These are phyloP conservation scores for Empidonax traillii DNA, from an alignment of 2,113 vertebrate species.

Conservation along the genomic window DNA sequence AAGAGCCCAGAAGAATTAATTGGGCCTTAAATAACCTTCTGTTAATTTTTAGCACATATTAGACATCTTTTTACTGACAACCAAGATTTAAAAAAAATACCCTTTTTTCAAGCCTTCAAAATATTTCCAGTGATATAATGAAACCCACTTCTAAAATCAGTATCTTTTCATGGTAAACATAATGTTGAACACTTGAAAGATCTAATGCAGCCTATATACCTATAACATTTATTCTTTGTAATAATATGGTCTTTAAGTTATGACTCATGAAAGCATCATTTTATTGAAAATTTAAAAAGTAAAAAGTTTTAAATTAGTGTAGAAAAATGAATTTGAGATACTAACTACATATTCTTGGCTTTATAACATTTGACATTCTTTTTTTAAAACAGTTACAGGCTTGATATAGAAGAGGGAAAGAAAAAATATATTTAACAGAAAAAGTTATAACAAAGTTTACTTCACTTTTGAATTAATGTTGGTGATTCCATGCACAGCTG, in stretches of 20 bases:
- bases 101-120: neutral
- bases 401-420: neutral
- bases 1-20: conserved; percentile 25
- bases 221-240: conserved; percentile 57
- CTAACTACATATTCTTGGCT: conserved; percentile 41
- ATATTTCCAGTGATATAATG: neutral
- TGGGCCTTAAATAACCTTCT: conserved; percentile 3
- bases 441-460: conserved; percentile 42
- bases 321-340: neutral
- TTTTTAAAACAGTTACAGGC: neutral
- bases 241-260: conserved; percentile 57
- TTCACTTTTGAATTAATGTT: conserved; percentile 1
- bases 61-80: neutral
- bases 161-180: conserved; percentile 8
- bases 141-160: conserved; percentile 7
- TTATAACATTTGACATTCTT: conserved; percentile 27
- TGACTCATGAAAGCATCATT: conserved; percentile 41
- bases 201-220: conserved; percentile 22
- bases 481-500: neutral
- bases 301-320: conserved; percentile 23
- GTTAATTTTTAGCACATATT: conserved; percentile 23
- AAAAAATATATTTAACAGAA: neutral
- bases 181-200: neutral
- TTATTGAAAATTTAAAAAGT: conserved; percentile 60
- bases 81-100: neutral